A percentile compares a stretch with the other conserved stretches of the same genome.
These are phyloP conservation scores for Rhinolophus ferrumequinum DNA, from an alignment of 2,113 vertebrate genomes.

Conservation along the genomic window DNA sequence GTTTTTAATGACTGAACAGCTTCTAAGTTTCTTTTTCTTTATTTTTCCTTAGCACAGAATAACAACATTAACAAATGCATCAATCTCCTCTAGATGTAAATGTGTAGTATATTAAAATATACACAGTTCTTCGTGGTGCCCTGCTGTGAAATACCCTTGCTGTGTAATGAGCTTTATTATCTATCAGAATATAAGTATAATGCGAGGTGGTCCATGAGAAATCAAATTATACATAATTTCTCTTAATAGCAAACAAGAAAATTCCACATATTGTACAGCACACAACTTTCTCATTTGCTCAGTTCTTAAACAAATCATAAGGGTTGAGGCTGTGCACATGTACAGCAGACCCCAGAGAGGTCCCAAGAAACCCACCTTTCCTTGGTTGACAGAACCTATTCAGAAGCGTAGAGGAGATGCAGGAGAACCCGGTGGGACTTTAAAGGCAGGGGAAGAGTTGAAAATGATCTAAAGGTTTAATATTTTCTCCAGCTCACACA, in stretches of 20 bases:
- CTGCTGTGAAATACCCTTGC: conserved; percentile 17
- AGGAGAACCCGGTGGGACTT: neutral
- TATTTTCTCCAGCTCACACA: neutral
- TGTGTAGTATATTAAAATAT: conserved; percentile 45
- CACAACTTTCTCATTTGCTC: neutral
- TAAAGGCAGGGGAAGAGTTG: neutral
- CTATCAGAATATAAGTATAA: neutral
- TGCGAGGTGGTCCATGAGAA: neutral
- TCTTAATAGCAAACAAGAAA: neutral
- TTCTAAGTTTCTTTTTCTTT: neutral
- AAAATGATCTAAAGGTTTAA: neutral
- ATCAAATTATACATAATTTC: conserved; percentile 12
- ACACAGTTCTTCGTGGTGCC: neutral
- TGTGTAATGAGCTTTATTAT: conserved; percentile 37
- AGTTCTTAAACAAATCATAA: neutral
- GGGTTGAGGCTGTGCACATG: neutral
- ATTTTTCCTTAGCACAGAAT: conserved; percentile 41
- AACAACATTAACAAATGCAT: conserved; percentile 31
- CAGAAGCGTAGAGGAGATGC: neutral
- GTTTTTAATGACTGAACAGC: conserved; percentile 27
- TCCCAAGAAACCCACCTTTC: neutral
- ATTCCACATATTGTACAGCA: neutral
- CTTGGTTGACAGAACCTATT: neutral
- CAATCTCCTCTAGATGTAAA: neutral
- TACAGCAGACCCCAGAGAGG: neutral